Evolutionary conservation across 2,797 vertebrate species (phyloP), one percentile per base, ranked within the genome.

Genomic region (Cynodonichthys magdalenae): DNA sequence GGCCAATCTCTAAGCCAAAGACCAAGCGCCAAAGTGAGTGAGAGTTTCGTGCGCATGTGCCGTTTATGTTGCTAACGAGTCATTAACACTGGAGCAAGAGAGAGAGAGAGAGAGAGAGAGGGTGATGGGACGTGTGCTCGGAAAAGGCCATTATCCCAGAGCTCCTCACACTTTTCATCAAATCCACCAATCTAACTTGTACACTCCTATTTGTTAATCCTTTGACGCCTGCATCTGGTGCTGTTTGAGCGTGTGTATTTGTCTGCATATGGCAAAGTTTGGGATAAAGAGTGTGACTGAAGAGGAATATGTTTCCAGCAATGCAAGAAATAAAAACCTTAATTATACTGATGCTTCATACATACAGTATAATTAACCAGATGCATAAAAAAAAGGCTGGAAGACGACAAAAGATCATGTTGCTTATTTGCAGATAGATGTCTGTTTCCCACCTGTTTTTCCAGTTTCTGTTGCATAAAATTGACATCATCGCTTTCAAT

Each of bases 381-480:
- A 6, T 24, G 5, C n/a, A 31, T 36, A 39, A 47, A 14, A 49
- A 31, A 53, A 31, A 44, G 39, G 2, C 20, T 9, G 6, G 19
- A 29, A 27, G 12, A 6, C 11, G 4, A 20, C 18, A 55, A 42
- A n/a, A 31, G 8, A 18, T 31, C 20, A 3, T 8, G 6, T 18
- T 5, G 6, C 47, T 28, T 3, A 4, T 15, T 49, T n/a, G 11
- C 2, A 9, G 29, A 42, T 42, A 18, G 28, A 19, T n/a, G 36
- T 66, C 3, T 3, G 15, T 5, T 27, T 64, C 72, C 52, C 82
- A 99, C 97, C 95, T 99, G 97, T 80, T 96, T 96, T 64, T 98
- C 95, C 69, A 99, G 93, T 84, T 98, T 99, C 87, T 97, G 93
- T 75, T 96, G 95, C 80, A 96, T 93, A n/a, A 99, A 89, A 66